Evolutionary conservation across 2,797 vertebrate species (phyloP), one percentile per base, ranked within the genome.

Genomic region (Atherinosoma microstoma): DNA sequence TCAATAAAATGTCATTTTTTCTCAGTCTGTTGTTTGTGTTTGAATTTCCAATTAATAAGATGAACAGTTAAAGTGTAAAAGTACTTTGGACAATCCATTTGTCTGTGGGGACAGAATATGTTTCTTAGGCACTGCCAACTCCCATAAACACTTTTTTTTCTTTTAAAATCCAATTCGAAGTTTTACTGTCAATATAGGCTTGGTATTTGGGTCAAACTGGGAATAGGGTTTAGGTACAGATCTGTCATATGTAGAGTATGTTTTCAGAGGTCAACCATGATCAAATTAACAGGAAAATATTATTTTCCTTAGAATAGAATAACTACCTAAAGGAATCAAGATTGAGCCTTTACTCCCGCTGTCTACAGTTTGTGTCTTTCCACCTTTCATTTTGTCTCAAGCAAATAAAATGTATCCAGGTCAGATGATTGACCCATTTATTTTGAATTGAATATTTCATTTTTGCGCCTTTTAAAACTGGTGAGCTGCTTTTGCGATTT

Each of bases 1-100:
- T 93, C 91, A 94, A 94, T 94, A 94, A 94, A 94, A 92, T 94
- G 88, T 92, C 91, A 83, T 94, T 94, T 94, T 92, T 94, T 91
- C 93, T 94, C 93, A 93, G 84, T 77, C 72, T 83, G 32, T 72
- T 18, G 71, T 85, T 68, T 80, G 72, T 15, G 22, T 13, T 13
- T 63, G 54, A 20, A 59, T 13, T 47, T 66, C 6, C 27, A 58
- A 2, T 35, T 40, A 5, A 10, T 24, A 7, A 0, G 11, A 29
- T 20, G 16, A 38, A 12, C 36, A 38, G 36, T 38, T 9, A 8
- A 35, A 16, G 1, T 0, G 0, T 29, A 27, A 54, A 38, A 38
- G 22, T 53, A 13, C 51, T 22, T 27, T 12, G 36, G 11, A 12
- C 36, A 12, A 12, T 13, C 2, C 10, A 38, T 38, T 38, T 3